Percentiles rank a stretch among this genome's conserved stretches.
Conservation (phyloP, 2,113 vertebrate genomes). For the Tetrao urogallus region DNA sequence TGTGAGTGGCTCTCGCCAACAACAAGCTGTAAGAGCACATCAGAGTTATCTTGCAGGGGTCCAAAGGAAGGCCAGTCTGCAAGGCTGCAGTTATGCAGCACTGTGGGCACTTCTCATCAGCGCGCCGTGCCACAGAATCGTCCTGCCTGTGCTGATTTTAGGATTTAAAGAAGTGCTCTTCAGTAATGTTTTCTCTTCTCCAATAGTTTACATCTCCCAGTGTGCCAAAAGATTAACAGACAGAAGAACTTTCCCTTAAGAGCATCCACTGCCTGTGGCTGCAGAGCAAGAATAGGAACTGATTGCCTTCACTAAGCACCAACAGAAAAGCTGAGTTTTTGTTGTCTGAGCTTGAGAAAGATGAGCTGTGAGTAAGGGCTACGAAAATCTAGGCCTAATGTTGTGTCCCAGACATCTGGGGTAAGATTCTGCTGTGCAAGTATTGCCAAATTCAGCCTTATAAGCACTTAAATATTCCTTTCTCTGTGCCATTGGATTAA, state of each 20-base stretch:
- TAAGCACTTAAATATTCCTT: neutral
- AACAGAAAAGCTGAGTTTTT: neutral
- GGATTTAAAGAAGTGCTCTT: neutral
- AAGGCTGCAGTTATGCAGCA: rapidly evolving
- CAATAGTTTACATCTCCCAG: neutral
- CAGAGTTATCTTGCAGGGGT: neutral
- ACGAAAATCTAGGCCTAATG: neutral
- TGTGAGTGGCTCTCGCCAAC: neutral
- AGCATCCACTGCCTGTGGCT: neutral
- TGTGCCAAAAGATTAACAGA: neutral
- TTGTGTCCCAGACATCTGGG: neutral
- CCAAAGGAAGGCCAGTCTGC: rapidly evolving
- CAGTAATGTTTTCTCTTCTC: rapidly evolving
- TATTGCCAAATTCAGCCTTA: neutral
- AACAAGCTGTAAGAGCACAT: rapidly evolving
- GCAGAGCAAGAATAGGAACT: neutral
- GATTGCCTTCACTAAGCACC: neutral
- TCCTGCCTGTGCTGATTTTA: rapidly evolving
- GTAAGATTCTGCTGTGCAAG: neutral
- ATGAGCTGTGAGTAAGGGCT: neutral
- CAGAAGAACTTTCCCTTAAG: neutral
- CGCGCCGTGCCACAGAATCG: rapidly evolving
- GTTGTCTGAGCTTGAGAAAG: neutral
- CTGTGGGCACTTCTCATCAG: rapidly evolving
- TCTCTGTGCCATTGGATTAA: neutral